These are phyloP conservation scores for Drosophila demipolita DNA, from an alignment of 2,888 invertebrate genomes.

Conservation along the genomic window DNA sequence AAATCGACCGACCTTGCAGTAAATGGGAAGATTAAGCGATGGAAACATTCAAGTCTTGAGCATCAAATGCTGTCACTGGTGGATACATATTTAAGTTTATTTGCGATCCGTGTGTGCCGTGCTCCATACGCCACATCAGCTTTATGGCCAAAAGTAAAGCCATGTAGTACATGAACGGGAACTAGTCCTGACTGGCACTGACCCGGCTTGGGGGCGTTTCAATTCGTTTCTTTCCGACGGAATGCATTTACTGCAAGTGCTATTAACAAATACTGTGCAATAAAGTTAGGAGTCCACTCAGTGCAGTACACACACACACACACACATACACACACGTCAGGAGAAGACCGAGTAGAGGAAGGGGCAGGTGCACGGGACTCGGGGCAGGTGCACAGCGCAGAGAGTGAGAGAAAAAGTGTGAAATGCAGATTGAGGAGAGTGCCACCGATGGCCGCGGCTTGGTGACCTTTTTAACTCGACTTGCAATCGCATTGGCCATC, in stretches of 20 bases:
- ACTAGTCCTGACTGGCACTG: neutral
- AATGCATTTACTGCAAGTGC: slow-evolving; percentile 66
- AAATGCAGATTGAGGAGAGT: neutral
- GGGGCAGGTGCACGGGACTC: too few species aligned
- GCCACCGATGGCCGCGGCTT: slow-evolving; percentile 44
- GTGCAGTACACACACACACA: neutral
- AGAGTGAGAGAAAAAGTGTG: slow-evolving; percentile 1
- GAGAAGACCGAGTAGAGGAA: neutral
- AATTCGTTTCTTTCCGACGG: slow-evolving; percentile 7
- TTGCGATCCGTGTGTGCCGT: neutral
- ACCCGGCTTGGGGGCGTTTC: slow-evolving; percentile 4
- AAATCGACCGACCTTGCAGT: neutral
- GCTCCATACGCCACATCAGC: neutral
- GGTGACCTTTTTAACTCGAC: slow-evolving; percentile 51
- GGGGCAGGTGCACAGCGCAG: too few species aligned
- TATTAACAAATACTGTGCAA: slow-evolving; percentile 63
- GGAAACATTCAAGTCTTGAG: neutral
- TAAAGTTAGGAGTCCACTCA: slow-evolving; percentile 38
- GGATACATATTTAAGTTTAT: neutral
- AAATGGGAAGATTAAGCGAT: neutral
- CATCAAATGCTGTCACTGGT: neutral
- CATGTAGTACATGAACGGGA: neutral
- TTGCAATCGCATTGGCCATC: slow-evolving; percentile 4
- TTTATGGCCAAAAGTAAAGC: neutral
- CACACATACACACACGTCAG: neutral